Conservation (phyloP, 92 coral and sea anemone genomes). For the Montipora capitata region DNA sequence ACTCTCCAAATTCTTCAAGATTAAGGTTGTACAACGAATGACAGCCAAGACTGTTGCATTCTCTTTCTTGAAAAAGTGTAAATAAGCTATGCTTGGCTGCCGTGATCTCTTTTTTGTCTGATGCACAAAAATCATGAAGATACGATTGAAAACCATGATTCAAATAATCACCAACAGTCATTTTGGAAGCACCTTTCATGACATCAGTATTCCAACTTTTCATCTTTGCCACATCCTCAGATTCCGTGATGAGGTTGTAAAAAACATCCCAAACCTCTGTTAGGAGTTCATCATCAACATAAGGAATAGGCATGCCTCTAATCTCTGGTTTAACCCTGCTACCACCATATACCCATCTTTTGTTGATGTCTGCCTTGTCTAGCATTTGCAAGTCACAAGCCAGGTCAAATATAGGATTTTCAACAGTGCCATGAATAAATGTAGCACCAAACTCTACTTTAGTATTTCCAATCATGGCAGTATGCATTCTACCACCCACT, state of each 20-base stretch:
- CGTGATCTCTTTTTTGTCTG: constrained; percentile 29
- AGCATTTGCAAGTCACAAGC: constrained; percentile 36
- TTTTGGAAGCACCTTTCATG: too few species aligned
- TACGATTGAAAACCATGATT: constrained; percentile 30
- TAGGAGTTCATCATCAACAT: constrained; percentile 11
- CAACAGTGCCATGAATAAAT: constrained; percentile 62
- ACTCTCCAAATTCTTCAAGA: constrained; percentile 57
- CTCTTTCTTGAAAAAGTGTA: constrained; percentile 52
- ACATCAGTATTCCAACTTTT: not conserved
- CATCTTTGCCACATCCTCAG: constrained; percentile 18
- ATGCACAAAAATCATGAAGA: constrained; percentile 8
- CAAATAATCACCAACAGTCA: constrained; percentile 50
- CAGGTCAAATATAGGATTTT: constrained; percentile 62
- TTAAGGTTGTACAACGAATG: constrained; percentile 42
- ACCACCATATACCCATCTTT: constrained; percentile 8
- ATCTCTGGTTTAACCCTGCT: constrained; percentile 3
- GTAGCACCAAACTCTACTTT: constrained; percentile 71
- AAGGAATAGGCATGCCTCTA: not conserved
- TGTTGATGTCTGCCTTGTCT: not conserved
- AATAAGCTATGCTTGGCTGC: constrained; percentile 36
- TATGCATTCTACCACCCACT: constrained; percentile 73
- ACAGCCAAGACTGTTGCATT: constrained; percentile 48
- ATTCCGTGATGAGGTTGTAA: not conserved
- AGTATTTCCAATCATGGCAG: constrained; percentile 23
- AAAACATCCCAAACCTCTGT: constrained; percentile 37